These are phyloP conservation scores for Girardinus metallicus DNA, from an alignment of 2,797 vertebrate genomes.

Conservation along the genomic window DNA sequence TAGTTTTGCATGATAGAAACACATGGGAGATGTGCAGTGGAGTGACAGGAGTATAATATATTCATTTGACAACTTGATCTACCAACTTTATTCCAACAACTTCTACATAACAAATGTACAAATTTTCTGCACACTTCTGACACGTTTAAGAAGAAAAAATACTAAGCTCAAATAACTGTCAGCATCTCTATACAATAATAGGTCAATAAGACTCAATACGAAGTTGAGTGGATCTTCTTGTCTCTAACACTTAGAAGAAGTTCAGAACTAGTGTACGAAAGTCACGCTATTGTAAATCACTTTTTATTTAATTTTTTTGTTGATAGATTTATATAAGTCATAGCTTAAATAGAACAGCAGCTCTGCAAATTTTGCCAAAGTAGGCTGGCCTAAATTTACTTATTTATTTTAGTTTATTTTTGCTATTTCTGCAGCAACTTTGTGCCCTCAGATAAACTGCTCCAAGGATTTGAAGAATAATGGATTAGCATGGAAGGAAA, in stretches of 20 bases:
- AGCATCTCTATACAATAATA: neutral
- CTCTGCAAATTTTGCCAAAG: slow-evolving; percentile 13
- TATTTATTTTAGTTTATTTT: slow-evolving; percentile 50
- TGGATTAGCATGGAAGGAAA: slow-evolving; percentile 22
- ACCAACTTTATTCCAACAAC: neutral
- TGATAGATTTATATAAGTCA: neutral
- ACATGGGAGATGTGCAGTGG: neutral
- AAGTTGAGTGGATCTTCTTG: neutral
- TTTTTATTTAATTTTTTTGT: neutral
- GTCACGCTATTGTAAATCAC: neutral
- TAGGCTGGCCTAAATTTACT: slow-evolving; percentile 34
- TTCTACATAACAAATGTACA: neutral
- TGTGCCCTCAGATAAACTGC: slow-evolving; percentile 33
- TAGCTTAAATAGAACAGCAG: neutral
- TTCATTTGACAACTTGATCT: neutral
- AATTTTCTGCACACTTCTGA: neutral
- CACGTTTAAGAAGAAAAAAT: neutral
- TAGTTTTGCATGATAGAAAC: neutral
- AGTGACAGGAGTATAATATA: neutral
- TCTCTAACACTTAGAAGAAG: neutral
- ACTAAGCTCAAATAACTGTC: neutral
- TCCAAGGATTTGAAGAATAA: slow-evolving; percentile 29
- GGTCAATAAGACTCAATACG: too few species aligned
- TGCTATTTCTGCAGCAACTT: slow-evolving; percentile 31
- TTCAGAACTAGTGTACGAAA: neutral